These are phyloP conservation scores for Melanogrammus aeglefinus DNA, from an alignment of 2,797 vertebrate genomes.

Conservation along the genomic window DNA sequence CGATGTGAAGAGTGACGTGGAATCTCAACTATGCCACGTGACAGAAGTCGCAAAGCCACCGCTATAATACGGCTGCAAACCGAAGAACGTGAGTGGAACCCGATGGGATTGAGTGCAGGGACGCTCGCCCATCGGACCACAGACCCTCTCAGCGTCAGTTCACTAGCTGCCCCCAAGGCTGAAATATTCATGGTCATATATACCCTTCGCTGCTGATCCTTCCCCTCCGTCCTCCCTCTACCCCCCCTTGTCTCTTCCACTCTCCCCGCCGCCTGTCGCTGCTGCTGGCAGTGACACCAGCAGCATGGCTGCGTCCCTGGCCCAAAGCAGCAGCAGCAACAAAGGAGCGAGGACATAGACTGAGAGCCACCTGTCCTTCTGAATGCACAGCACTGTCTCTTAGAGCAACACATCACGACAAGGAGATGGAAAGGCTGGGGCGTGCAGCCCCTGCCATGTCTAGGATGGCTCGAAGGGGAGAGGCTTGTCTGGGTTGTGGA, in stretches of 20 bases:
- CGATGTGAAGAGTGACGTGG: too few relatives aligned
- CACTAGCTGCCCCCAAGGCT: too few relatives aligned
- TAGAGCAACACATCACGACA: slow-evolving; percentile 36
- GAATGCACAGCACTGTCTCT: slow-evolving; percentile 42
- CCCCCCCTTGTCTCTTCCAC: slow-evolving; percentile 9
- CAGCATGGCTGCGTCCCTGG: slow-evolving; percentile 32
- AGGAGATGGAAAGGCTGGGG: slow-evolving; percentile 34
- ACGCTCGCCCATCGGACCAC: too few relatives aligned
- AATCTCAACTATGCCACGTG: too few relatives aligned
- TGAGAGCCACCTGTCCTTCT: slow-evolving; percentile 53
- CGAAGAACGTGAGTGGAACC: too few relatives aligned
- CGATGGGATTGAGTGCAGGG: too few relatives aligned
- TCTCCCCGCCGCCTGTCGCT: background rate
- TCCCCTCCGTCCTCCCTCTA: background rate
- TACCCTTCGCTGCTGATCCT: background rate
- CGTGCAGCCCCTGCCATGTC: slow-evolving; percentile 18
- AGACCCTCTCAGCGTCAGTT: too few relatives aligned
- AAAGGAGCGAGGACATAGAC: slow-evolving; percentile 15
- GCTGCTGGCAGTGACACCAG: slow-evolving; percentile 21
- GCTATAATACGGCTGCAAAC: too few relatives aligned
- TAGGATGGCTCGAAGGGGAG: slow-evolving; percentile 20
- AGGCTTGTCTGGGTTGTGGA: slow-evolving; percentile 2
- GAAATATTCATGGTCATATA: background rate
- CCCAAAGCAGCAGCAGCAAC: slow-evolving; percentile 17
- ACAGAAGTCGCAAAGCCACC: too few relatives aligned